Evolutionary conservation across 2,888 invertebrate genomes (phyloP), one percentile per base, ranked within the genome.

Genomic region (Tipula unca): DNA sequence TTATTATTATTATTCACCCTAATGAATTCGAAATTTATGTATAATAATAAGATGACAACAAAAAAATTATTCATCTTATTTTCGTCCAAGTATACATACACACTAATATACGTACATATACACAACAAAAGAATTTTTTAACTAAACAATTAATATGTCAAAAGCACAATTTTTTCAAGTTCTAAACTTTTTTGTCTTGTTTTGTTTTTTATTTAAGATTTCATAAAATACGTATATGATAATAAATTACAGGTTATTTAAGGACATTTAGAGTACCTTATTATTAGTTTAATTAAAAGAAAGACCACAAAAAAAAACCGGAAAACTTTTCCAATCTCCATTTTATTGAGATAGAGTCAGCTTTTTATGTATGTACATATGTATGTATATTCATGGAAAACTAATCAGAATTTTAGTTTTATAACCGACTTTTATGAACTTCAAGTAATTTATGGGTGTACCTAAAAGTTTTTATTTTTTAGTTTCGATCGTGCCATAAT

Each of bases 341-440:
- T 25, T 69, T 69, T 69, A 69, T 54, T 69, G 25, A 25, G 20
- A 69, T 69, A 25, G 20, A 20, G 69, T 69, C 25, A 69, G 25
- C 6, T 69, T 25, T 69, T 25, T 69, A 25, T 69, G 1, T 25
- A 69, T 69, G 20, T 25, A 69, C 25, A 25, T 14, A 69, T 10
- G 8, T 54, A 54, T 54, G 25, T 25, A 10, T 25, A 69, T 69
- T 69, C 25, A 69, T 69, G 3, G 69, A 13, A 69, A 69, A 69
- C 69, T 69, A 69, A 69, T 69, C 69, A 69, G 69, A 69, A 69
- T 69, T 69, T 69, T 69, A 25, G 69, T 69, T 69, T 69, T 69
- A 69, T 25, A 69, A 69, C 69, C 69, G 69, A 69, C 10, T 69
- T 69, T 25, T 25, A 69, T 69, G 69, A 69, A 69, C 69, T 69